A percentile compares a stretch with the other conserved stretches of the same genome.
These are phyloP conservation scores for Tupiocoris notatus DNA, from an alignment of 2,888 invertebrate genomes.

Conservation along the genomic window DNA sequence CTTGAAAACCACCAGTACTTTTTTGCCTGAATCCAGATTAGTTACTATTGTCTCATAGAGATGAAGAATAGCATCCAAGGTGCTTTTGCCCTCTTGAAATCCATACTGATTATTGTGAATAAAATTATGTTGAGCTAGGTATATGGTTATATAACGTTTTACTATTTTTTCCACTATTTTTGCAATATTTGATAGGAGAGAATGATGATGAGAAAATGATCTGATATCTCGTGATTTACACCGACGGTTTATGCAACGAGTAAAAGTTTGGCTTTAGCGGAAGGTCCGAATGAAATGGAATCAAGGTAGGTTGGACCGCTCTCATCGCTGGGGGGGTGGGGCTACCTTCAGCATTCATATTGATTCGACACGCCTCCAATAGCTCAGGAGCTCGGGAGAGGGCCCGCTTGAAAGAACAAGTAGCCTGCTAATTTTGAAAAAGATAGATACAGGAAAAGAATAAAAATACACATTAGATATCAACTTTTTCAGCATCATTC, in stretches of 20 bases:
- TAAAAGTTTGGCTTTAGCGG: no score
- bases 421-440: no score
- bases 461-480: no score
- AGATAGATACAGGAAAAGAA: no score
- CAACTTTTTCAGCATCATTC: no score
- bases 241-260: no score
- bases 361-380: slow-evolving; percentile 38
- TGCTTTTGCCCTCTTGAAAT: background rate
- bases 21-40: background rate
- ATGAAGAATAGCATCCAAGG: background rate
- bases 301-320: slow-evolving; percentile 16
- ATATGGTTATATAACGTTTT: no score
- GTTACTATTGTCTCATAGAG: background rate
- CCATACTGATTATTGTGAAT: background rate
- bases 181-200: background rate
- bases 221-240: no score
- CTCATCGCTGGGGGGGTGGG: slow-evolving; percentile 12
- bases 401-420: no score
- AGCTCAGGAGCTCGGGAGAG: background rate
- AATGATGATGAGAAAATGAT: no score
- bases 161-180: background rate
- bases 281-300: background rate
- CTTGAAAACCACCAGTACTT: background rate
- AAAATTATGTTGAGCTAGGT: background rate
- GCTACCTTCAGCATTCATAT: slow-evolving; percentile 37